phyloP scores from a whole-genome alignment of 1,140 invertebrate genomes.

The Homarus americanus region DNA sequence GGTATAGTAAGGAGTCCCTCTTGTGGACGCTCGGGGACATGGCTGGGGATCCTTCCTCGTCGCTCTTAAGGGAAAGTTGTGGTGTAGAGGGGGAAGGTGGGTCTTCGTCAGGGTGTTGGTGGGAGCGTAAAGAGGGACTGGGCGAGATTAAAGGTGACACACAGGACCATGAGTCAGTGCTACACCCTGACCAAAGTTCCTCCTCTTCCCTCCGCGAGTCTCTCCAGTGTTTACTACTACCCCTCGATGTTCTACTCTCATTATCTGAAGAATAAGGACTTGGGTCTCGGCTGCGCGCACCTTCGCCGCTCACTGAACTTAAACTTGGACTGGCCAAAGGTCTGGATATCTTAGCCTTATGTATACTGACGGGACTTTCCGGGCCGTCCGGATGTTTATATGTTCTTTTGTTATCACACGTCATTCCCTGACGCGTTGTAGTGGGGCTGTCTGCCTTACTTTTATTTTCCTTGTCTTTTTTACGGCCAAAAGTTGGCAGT shows the following conservation, averaged over 20 bases:
- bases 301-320: background rate
- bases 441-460: background rate
- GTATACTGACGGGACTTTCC: conserved; percentile 20
- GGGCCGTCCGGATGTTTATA: background rate
- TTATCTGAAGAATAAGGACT: conserved; percentile 26
- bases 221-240: background rate
- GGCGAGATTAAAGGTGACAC: conserved; percentile 54
- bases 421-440: background rate
- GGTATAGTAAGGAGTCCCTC: background rate
- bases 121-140: conserved; percentile 20
- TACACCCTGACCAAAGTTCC: background rate
- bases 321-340: background rate
- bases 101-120: conserved; percentile 4
- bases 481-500: conserved; percentile 34
- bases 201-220: background rate
- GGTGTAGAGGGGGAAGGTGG: background rate
- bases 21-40: background rate
- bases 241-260: conserved; percentile 2
- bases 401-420: conserved; percentile 11
- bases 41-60: background rate
- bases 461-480: conserved; percentile 16
- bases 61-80: background rate
- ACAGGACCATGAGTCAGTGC: conserved; percentile 31
- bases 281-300: conserved; percentile 25
- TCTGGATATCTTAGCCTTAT: conserved; percentile 21